Evolutionary conservation across 2,888 invertebrate genomes (phyloP), one percentile per base, ranked within the genome.

Genomic region (Lasioglossum marginatum): DNA sequence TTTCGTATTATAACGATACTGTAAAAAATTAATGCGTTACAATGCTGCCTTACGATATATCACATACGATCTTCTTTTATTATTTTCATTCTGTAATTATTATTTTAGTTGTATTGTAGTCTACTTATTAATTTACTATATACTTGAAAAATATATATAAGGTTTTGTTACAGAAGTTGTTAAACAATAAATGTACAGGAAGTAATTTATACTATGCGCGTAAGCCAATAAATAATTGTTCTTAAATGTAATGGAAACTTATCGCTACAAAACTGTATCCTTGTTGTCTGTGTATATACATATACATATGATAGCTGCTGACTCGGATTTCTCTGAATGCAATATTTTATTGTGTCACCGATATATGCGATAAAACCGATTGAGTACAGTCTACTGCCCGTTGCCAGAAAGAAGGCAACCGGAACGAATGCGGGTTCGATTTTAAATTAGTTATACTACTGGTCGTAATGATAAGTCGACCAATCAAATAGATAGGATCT

Each of bases 161-260:
- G 37, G 79, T 40, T 63, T 34, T 45, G 37, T 81, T 68, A 45
- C 34, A 79, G 31, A 74, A 70, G 45, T 80, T 73, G 48, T 73
- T 76, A 40, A 77, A 75, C 16, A n/a, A 60, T 68, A 85, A 43
- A 66, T 79, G 57, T 82, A 82, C 82, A 82, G 68, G 70, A 83
- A 86, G 82, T 89, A 76, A 85, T 79, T 63, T 73, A 79, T 73
- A 60, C 52, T 37, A 74, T 43, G 37, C 82, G 77, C 80, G 31
- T 40, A 85, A 82, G 52, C 48, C 63, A 79, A 82, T 68, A 70
- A 87, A 90, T 84, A 86, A 85, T 83, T 88, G 80, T 81, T 76
- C 71, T 82, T 76, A 79, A 72, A 70, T 76, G 4, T 78, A 80
- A 86, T 34, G 45, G 77, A 87, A 75, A 81, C 74, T 63, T 63